Evolutionary conservation across 2,888 invertebrate species (phyloP), one percentile per base, ranked within the genome.

Genomic region (Troides helena): DNA sequence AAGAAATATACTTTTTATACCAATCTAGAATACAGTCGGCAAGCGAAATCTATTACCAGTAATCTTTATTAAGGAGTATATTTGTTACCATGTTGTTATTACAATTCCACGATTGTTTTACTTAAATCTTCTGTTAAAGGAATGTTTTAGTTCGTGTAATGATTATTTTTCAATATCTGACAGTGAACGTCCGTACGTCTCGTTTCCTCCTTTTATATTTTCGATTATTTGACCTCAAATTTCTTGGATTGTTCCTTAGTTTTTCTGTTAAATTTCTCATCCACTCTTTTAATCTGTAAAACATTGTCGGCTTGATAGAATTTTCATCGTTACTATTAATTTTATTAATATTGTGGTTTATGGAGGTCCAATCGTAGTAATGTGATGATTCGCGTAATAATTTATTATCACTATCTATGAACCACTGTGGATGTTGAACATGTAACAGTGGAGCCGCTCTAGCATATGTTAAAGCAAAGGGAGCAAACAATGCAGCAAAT

Each of bases 401-500:
- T 82, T 94, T 94, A 43, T 93, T 87, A 64, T 90, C 83, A 53
- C 93, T 88, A 78, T 94, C 93, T 94, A 94, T 94, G 74, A 92
- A 93, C 94, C 94, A 94, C 21, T 93, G 89, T 30, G 94, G 94
- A 62, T 25, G 58, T 30, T 66, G 69, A 3, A 62, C 5, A 62
- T 66, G 59, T 50, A 59, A 25, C 77, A 89, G 85, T 12, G 91
- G 88, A 25, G 90, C 86, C 76, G 90, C 85, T 74, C 93, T 85
- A 1, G 84, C 92, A 62, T 88, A 89, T 0, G 95, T 94, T 71
- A 95, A 87, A 74, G 94, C 92, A 93, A 94, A 95, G 0, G 95
- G 95, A 69, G 95, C 94, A 72, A 95, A 85, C 61, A 95, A 90
- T 0, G 95, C 90, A 1, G 94, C 93, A 21, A 95, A 80, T 0